phyloP scores from a whole-genome alignment of 2,888 invertebrate genomes.

The Azorinus chamasolen region DNA sequence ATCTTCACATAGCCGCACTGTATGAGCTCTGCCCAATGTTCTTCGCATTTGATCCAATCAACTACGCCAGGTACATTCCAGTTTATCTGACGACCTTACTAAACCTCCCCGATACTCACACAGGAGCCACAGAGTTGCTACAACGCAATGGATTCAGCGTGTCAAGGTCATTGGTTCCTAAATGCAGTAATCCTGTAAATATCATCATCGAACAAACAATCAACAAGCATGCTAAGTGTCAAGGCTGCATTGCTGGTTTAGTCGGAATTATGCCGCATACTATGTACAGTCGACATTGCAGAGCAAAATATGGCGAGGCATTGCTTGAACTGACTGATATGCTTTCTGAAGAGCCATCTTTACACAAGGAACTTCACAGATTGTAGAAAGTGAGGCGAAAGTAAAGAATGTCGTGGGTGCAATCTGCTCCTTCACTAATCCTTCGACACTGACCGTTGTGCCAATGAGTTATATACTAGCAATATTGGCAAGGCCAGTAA shows the following conservation, averaged over 20 bases:
- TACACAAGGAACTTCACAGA: slow-evolving; percentile 25
- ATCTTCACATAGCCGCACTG: slow-evolving; percentile 34
- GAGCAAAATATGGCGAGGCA: slow-evolving; percentile 26
- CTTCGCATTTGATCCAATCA: slow-evolving; percentile 45
- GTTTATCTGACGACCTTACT: slow-evolving; percentile 36
- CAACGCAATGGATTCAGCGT: slow-evolving; percentile 50
- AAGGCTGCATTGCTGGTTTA: slow-evolving; percentile 33
- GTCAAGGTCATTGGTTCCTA: slow-evolving; percentile 39
- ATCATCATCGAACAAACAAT: slow-evolving; percentile 49
- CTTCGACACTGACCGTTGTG: slow-evolving; percentile 8
- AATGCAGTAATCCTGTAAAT: slow-evolving; percentile 44
- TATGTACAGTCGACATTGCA: slow-evolving; percentile 35
- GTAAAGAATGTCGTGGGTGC: slow-evolving; percentile 9
- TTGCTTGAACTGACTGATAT: slow-evolving; percentile 23
- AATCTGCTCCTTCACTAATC: slow-evolving; percentile 23
- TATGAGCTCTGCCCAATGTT: slow-evolving; percentile 44
- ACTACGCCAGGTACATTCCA: slow-evolving; percentile 56
- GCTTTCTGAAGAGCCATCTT: not conserved
- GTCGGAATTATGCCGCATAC: slow-evolving; percentile 40
- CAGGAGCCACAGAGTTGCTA: slow-evolving; percentile 41
- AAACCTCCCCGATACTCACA: slow-evolving; percentile 34
- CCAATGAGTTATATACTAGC: slow-evolving; percentile 41
- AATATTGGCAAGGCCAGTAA: slow-evolving; percentile 22
- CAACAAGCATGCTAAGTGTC: slow-evolving; percentile 39
- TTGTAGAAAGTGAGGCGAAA: slow-evolving; percentile 6